These are phyloP conservation scores for Osmerus eperlanus DNA, from an alignment of 2,113 vertebrate species.

Conservation along the genomic window DNA sequence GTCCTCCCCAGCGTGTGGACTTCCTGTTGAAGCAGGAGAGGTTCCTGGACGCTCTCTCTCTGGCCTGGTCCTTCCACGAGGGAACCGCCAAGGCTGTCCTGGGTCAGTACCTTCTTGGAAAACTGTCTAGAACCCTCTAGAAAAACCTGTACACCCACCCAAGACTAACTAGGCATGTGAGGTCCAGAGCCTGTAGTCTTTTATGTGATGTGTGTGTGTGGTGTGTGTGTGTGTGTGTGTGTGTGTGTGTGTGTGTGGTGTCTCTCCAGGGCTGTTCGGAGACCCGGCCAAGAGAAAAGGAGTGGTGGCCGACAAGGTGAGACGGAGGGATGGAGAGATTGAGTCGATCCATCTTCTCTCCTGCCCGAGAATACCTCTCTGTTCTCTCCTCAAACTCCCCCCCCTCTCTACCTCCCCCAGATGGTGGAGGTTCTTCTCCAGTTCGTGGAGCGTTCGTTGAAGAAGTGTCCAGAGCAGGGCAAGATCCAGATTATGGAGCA, in stretches of 20 bases:
- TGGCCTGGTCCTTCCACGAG: slow-evolving; percentile 96
- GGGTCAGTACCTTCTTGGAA: slow-evolving; percentile 71
- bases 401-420: slow-evolving; percentile 57
- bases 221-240: neutral
- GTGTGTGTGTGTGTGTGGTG: neutral
- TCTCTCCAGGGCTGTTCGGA: slow-evolving; percentile 80
- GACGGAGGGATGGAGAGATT: slow-evolving; percentile 7
- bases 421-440: slow-evolving; percentile 94
- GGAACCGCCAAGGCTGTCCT: slow-evolving; percentile 95
- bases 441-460: slow-evolving; percentile 84
- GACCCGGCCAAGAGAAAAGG: slow-evolving; percentile 85
- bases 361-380: neutral
- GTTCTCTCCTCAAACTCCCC: neutral
- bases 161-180: neutral
- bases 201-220: neutral
- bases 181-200: neutral
- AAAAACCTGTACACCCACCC: neutral
- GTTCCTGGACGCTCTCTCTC: slow-evolving; percentile 87
- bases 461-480: slow-evolving; percentile 93
- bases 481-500: slow-evolving; percentile 96
- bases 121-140: neutral
- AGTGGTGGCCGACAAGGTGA: slow-evolving; percentile 87
- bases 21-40: slow-evolving; percentile 89
- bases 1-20: slow-evolving; percentile 82
- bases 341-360: neutral